Evolutionary conservation across 2,888 invertebrate genomes (phyloP), one percentile per base, ranked within the genome.

Genomic region (Theristus sp.): DNA sequence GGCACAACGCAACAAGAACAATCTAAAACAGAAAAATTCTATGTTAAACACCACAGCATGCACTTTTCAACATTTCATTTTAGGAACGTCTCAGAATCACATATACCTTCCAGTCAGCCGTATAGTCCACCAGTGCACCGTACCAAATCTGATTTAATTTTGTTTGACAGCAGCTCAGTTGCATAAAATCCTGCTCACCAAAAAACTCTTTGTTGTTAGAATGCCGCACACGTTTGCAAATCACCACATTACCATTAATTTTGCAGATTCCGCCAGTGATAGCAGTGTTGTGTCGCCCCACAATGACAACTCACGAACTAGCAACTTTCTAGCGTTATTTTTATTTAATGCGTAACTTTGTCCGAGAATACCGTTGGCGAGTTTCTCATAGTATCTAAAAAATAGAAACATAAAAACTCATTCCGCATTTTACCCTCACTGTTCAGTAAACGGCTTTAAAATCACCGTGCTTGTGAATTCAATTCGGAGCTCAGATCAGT

Each of bases 81-180:
- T n/a, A n/a, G n/a, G n/a, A n/a, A n/a, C n/a, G n/a, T n/a, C n/a
- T n/a, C n/a, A n/a, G n/a, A n/a, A n/a, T n/a, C n/a, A n/a, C n/a
- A n/a, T n/a, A n/a, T 53, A 74, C 74, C 71, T 73, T 75, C 66
- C 69, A 68, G 17, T 66, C 67, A 28, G 72, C 67, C 3, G 74
- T 75, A 64, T 73, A 71, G 29, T 71, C 67, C 0, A 71, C 71
- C 72, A 75, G 73, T 26, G 68, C 64, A 10, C 75, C 75, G 62
- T 71, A 74, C 75, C 75, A 75, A 60, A 74, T 73, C 55, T 66
- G 64, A 59, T 73, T 74, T 24, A 75, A 70, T 63, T 74, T 74
- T 2, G 74, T 73, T 66, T 75, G 75, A 64, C 74, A 75, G 57
- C 69, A 68, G 2, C 73, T 70, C 60, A 74, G 74, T 30, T 70